phyloP scores from a whole-genome alignment of 2,113 vertebrate genomes.

The Pagrus major region DNA sequence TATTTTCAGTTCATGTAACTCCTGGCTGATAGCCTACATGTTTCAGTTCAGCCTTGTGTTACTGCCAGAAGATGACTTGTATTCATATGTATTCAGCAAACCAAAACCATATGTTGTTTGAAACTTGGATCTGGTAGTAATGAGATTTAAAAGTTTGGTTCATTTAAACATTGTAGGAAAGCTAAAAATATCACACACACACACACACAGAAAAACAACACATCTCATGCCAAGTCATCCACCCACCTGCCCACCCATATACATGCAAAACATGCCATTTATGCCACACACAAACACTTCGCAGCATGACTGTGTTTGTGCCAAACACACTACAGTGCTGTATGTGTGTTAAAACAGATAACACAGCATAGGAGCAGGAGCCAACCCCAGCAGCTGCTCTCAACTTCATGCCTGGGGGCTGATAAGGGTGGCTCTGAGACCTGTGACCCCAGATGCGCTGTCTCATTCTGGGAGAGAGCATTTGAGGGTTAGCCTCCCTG shows the following conservation, averaged over 20 bases:
- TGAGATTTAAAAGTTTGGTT: constrained; percentile 45
- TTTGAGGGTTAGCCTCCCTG: constrained; percentile 50
- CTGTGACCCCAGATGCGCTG: constrained; percentile 60
- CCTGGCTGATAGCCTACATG: constrained; percentile 15
- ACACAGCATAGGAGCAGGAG: constrained; percentile 30
- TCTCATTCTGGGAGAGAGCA: constrained; percentile 55
- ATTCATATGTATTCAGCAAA: constrained; percentile 31
- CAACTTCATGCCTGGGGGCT: constrained; percentile 47
- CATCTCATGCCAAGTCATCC: constrained; percentile 48
- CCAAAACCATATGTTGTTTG: constrained; percentile 37
- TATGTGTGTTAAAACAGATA: constrained; percentile 49
- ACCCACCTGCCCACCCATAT: constrained; percentile 61
- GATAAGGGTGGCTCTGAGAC: constrained; percentile 59
- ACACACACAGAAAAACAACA: constrained; percentile 12
- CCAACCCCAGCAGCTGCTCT: constrained; percentile 52
- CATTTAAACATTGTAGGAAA: constrained; percentile 14
- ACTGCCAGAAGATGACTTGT: constrained; percentile 26
- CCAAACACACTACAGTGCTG: constrained; percentile 22
- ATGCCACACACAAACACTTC: constrained; percentile 37
- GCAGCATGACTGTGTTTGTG: constrained; percentile 25
- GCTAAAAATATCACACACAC: constrained; percentile 40
- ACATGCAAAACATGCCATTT: constrained; percentile 52
- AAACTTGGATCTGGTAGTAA: constrained; percentile 40
- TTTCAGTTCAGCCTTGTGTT: constrained; percentile 34
- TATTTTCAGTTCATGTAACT: constrained; percentile 22